These are phyloP conservation scores for Ciona savignyi DNA, from an alignment of 23 tunicate species.

Conservation along the genomic window DNA sequence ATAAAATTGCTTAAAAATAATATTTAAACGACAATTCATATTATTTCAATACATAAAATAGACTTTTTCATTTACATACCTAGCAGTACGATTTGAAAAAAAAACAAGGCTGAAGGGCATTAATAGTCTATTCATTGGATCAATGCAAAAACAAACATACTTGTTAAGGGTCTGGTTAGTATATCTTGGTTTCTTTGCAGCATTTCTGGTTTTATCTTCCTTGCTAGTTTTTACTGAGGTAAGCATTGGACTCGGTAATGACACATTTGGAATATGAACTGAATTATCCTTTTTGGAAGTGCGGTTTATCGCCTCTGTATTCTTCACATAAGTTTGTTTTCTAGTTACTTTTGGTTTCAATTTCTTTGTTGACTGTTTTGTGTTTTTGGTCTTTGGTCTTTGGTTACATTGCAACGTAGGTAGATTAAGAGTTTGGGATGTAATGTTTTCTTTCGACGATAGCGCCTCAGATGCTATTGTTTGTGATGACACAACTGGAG, in stretches of 20 bases:
- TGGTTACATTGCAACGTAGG: neutral
- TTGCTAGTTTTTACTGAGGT: neutral
- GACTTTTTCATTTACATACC: too few relatives aligned
- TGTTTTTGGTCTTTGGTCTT: neutral
- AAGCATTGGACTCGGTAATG: neutral
- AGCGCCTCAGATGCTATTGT: neutral
- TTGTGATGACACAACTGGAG: neutral
- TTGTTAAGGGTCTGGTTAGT: neutral
- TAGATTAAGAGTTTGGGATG: too few relatives aligned
- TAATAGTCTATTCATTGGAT: neutral
- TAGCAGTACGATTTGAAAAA: too few relatives aligned
- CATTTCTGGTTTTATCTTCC: neutral
- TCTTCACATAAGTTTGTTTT: neutral
- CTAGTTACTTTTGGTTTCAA: neutral
- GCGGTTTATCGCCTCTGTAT: too few relatives aligned
- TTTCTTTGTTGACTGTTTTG: neutral
- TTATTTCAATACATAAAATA: too few relatives aligned
- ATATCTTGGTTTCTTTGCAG: neutral
- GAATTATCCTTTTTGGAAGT: too few relatives aligned
- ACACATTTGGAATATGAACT: neutral
- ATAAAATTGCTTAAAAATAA: too few relatives aligned
- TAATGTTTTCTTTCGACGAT: too few relatives aligned
- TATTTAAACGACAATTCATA: too few relatives aligned
- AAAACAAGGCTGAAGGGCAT: neutral
- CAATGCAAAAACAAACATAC: neutral